These are phyloP conservation scores for Phaenicophaeus curvirostris DNA, from an alignment of 2,797 vertebrate species.

Conservation along the genomic window DNA sequence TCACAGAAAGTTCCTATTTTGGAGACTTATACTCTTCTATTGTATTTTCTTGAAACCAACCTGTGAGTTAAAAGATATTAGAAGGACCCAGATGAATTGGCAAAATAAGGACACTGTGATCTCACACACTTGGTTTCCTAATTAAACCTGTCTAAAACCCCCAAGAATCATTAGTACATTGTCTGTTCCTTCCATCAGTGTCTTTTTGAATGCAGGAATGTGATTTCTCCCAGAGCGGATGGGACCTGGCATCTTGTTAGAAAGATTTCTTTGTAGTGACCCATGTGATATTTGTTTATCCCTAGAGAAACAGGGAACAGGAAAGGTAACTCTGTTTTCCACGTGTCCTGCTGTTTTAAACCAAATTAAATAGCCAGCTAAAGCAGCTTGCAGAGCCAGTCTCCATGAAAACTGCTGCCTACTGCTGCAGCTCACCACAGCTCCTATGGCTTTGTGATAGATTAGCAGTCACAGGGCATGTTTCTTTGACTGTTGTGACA, in stretches of 20 bases:
- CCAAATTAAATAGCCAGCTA: not conserved
- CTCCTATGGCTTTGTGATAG: not conserved
- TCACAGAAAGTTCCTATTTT: not conserved
- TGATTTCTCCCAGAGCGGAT: slow-evolving; percentile 37
- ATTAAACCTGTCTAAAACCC: slow-evolving; percentile 39
- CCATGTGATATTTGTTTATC: not conserved
- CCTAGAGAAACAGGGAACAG: not conserved
- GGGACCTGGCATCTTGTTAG: slow-evolving; percentile 28
- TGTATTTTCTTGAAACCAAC: slow-evolving; percentile 21
- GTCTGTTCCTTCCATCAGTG: slow-evolving; percentile 55
- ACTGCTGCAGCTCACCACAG: not conserved
- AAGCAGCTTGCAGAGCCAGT: not conserved
- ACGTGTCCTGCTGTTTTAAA: slow-evolving; percentile 4
- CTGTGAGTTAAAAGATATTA: slow-evolving; percentile 13
- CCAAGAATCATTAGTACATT: slow-evolving; percentile 11
- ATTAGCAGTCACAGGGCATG: not conserved
- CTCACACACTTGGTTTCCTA: slow-evolving; percentile 51
- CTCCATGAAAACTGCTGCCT: not conserved
- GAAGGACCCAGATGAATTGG: slow-evolving; percentile 6
- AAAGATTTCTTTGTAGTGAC: slow-evolving; percentile 37
- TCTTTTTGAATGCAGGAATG: slow-evolving; percentile 21
- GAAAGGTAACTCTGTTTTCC: slow-evolving; percentile 12
- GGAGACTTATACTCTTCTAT: not conserved
- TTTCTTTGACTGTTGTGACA: not conserved
- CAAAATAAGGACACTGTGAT: slow-evolving; percentile 28